Conservation (phyloP, 2,888 invertebrate genomes). For the Chrysolina haemoptera region DNA sequence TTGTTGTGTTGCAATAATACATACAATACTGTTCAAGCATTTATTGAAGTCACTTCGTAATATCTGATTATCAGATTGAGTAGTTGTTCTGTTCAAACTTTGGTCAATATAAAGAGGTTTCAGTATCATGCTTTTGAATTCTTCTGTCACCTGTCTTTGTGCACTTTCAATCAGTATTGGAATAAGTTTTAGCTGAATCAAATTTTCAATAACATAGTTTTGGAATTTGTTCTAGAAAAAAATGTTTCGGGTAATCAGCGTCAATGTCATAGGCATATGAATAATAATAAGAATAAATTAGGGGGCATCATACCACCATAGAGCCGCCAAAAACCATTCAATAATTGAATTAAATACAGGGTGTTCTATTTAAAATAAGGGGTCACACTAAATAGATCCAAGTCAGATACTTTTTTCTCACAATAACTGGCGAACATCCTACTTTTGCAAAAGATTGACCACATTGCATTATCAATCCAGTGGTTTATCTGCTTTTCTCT, state of each 20-base stretch:
- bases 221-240: slow-evolving; percentile 56
- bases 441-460: no score
- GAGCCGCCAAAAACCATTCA: no score
- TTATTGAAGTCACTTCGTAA: slow-evolving; percentile 73
- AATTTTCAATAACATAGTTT: slow-evolving; percentile 68
- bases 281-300: not conserved
- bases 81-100: slow-evolving; percentile 54
- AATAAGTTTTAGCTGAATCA: slow-evolving; percentile 71
- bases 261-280: not conserved
- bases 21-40: slow-evolving; percentile 75
- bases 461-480: no score
- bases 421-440: no score
- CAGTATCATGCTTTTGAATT: slow-evolving; percentile 71
- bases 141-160: slow-evolving; percentile 69
- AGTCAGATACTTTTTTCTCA: no score
- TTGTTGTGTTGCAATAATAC: slow-evolving; percentile 77
- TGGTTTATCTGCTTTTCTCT: no score
- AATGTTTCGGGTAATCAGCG: not conserved
- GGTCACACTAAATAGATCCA: no score
- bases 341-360: no score
- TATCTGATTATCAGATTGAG: slow-evolving; percentile 44
- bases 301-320: no score
- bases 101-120: slow-evolving; percentile 70
- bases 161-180: slow-evolving; percentile 67
- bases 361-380: no score